These are phyloP conservation scores for Caenorhabditis briggsae DNA, from an alignment of 1,140 invertebrate genomes.

Conservation along the genomic window DNA sequence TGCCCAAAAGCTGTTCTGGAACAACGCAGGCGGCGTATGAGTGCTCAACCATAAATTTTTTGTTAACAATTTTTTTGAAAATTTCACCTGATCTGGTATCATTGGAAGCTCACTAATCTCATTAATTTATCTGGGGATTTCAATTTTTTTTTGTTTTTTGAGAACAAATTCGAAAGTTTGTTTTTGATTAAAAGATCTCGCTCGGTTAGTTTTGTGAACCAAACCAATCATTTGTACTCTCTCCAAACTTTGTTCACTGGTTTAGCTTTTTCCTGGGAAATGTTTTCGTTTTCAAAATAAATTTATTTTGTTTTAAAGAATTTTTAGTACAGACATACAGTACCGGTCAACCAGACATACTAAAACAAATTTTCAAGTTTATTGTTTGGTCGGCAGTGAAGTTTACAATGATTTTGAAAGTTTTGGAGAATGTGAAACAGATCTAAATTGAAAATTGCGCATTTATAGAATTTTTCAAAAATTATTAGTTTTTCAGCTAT, in stretches of 20 bases:
- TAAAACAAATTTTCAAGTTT: too few relatives aligned
- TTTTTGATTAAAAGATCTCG: neutral
- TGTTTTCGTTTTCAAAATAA: neutral
- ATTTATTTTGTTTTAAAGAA: neutral
- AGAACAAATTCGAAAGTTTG: neutral
- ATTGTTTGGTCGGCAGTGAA: too few relatives aligned
- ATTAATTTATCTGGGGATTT: neutral
- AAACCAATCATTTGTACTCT: neutral
- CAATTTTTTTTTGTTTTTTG: neutral
- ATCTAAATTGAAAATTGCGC: too few relatives aligned
- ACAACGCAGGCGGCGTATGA: slow-evolving; percentile 52
- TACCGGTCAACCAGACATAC: too few relatives aligned
- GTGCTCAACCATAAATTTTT: slow-evolving; percentile 47
- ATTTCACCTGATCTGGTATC: neutral
- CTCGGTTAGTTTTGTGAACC: slow-evolving; percentile 13
- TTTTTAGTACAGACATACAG: neutral
- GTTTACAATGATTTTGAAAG: too few relatives aligned
- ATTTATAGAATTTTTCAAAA: too few relatives aligned
- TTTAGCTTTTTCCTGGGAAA: neutral
- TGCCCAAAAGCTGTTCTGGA: slow-evolving; percentile 70
- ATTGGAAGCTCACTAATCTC: neutral
- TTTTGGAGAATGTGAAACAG: too few relatives aligned
- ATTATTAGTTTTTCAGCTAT: too few relatives aligned
- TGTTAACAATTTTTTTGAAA: neutral
- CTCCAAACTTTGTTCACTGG: neutral